Evolutionary conservation across 1,140 invertebrate genomes (phyloP).

Genomic region (Leptinotarsa undecemlineata): DNA sequence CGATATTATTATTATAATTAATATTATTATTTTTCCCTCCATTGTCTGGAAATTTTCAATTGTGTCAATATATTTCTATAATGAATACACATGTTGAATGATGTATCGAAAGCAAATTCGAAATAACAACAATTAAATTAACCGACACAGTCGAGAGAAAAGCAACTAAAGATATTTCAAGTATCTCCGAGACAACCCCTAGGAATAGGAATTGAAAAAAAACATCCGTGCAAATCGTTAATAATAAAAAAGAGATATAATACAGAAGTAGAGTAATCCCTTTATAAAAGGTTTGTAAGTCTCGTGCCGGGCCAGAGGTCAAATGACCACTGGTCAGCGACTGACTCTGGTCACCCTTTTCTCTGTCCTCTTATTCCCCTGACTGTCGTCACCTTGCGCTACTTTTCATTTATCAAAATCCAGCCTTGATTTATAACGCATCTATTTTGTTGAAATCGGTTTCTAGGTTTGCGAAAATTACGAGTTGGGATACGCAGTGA

Average conservation of each 20-base stretch:
- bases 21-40: no score
- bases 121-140: no score
- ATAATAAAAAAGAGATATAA: constrained; percentile 4
- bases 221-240: background rate
- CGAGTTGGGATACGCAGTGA: background rate
- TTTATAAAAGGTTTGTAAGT: constrained; percentile 17
- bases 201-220: background rate
- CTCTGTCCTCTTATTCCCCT: constrained; percentile 10
- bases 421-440: constrained; percentile 19
- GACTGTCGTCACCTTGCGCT: constrained; percentile 22
- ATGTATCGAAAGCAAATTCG: no score
- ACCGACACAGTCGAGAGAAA: no score
- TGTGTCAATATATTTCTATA: no score
- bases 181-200: no score
- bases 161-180: no score
- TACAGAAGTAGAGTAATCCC: constrained; percentile 12
- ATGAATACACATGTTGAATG: no score
- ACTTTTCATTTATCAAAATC: constrained; percentile 27
- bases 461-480: background rate
- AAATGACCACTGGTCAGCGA: constrained; percentile 32
- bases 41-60: no score
- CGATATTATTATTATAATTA: no score
- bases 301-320: constrained; percentile 31
- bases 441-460: constrained; percentile 10
- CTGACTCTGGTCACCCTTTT: constrained; percentile 12